Conservation (phyloP, 2,888 invertebrate species). For the Trachelus tabidus region DNA sequence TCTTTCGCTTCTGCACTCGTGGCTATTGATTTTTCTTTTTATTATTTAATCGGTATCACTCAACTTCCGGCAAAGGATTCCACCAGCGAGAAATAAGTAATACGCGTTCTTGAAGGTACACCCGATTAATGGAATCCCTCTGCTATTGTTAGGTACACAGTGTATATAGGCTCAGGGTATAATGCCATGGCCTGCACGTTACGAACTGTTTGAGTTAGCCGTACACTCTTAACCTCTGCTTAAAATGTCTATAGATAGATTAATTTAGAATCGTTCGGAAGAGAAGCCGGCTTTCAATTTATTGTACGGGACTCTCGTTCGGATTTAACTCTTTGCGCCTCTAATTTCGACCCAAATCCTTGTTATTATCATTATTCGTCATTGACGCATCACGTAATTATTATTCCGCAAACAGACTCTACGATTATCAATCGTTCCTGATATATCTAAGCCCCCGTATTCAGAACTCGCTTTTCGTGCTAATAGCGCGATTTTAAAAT, state of each 20-base stretch:
- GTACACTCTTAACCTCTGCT: neutral
- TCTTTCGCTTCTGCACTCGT: too few species aligned
- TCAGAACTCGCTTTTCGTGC: too few species aligned
- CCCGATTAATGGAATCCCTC: neutral
- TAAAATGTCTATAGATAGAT: neutral
- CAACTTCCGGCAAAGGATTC: neutral
- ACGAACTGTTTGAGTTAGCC: neutral
- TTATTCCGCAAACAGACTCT: neutral
- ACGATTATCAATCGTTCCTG: neutral
- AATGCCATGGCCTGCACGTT: neutral
- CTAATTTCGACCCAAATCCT: neutral
- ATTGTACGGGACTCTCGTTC: neutral
- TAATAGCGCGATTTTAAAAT: too few species aligned
- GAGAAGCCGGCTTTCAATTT: neutral
- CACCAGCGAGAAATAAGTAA: neutral
- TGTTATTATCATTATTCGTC: neutral
- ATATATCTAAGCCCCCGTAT: too few species aligned
- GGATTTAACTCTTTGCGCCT: neutral
- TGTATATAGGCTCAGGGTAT: neutral
- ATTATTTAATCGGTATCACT: neutral
- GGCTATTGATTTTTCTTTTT: neutral
- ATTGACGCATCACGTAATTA: neutral
- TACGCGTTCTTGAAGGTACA: neutral
- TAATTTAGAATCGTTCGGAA: neutral
- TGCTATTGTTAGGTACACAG: neutral